Conservation (phyloP, 2,888 invertebrate genomes). For the Hydriomena furcata region DNA sequence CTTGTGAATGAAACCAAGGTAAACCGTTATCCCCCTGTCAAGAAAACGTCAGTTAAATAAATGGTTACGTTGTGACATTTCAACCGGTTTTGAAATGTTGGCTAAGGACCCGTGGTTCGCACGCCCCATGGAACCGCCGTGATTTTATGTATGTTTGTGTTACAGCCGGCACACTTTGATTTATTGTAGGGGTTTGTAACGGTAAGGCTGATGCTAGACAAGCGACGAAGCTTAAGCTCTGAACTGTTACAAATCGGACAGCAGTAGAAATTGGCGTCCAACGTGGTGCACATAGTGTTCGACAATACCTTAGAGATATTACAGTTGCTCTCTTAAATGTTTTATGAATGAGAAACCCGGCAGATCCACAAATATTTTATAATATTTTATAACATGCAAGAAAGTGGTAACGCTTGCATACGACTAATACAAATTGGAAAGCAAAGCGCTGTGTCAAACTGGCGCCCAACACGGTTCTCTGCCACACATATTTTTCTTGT, state of each 20-base stretch:
- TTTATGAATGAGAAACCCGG: no score
- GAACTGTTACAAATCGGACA: conserved; percentile 34
- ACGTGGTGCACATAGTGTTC: no score
- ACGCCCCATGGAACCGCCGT: conserved; percentile 21
- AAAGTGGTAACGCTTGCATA: background rate
- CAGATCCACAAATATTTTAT: no score
- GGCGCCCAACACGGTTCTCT: conserved; percentile 30
- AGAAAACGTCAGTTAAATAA: conserved; percentile 32
- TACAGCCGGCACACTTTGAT: conserved; percentile 34
- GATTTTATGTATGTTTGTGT: conserved; percentile 29
- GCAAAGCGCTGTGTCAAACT: conserved; percentile 26
- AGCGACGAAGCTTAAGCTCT: conserved; percentile 31
- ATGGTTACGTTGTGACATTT: conserved; percentile 34
- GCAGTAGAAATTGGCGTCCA: conserved; percentile 23
- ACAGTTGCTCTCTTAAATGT: no score
- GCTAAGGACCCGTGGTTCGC: conserved; percentile 25
- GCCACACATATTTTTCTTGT: conserved; percentile 31
- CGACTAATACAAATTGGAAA: conserved; percentile 31
- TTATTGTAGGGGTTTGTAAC: conserved; percentile 34
- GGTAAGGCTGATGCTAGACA: conserved; percentile 31
- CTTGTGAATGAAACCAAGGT: conserved; percentile 15
- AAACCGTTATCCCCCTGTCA: conserved; percentile 26
- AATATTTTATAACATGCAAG: background rate
- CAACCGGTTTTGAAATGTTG: conserved; percentile 33
- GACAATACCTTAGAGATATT: no score